Evolutionary conservation across 2,888 invertebrate genomes (phyloP).

Genomic region (Drosophila kuntzei): DNA sequence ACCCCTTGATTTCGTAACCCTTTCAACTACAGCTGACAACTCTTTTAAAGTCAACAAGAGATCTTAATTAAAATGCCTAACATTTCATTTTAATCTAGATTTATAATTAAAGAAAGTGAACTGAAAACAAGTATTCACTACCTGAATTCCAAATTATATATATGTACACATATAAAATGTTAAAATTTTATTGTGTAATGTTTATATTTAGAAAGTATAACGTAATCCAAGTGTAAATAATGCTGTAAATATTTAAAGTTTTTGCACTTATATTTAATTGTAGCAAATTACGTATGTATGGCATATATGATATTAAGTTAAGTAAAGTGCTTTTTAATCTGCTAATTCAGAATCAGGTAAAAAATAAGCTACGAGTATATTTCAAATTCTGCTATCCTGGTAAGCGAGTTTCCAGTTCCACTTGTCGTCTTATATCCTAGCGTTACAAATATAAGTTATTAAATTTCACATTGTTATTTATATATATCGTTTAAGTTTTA

Average conservation of each 20-base stretch:
- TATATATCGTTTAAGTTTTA: too few relatives aligned
- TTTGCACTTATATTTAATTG: constrained; percentile 4
- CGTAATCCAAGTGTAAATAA: neutral
- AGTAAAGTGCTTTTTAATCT: constrained; percentile 5
- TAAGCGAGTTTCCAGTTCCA: too few relatives aligned
- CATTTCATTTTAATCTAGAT: neutral
- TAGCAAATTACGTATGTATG: constrained; percentile 5
- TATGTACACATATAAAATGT: too few relatives aligned
- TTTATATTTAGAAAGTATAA: constrained; percentile 4
- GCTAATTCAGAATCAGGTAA: too few relatives aligned
- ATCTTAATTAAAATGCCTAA: constrained; percentile 1
- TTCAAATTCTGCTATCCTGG: too few relatives aligned
- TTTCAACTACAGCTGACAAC: constrained; percentile 5
- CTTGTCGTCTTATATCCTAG: too few relatives aligned
- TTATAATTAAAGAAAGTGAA: neutral
- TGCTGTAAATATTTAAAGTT: neutral
- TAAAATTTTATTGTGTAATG: neutral
- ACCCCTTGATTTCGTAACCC: neutral
- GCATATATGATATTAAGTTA: constrained; percentile 10
- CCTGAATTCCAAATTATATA: neutral
- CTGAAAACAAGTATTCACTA: neutral
- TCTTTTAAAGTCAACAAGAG: constrained; percentile 3
- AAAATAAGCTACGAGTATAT: too few relatives aligned
- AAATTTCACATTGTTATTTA: too few relatives aligned
- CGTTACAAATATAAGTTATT: too few relatives aligned